These are phyloP conservation scores for Chaetoderma sp. DNA, from an alignment of 2,888 invertebrate species.

Conservation along the genomic window DNA sequence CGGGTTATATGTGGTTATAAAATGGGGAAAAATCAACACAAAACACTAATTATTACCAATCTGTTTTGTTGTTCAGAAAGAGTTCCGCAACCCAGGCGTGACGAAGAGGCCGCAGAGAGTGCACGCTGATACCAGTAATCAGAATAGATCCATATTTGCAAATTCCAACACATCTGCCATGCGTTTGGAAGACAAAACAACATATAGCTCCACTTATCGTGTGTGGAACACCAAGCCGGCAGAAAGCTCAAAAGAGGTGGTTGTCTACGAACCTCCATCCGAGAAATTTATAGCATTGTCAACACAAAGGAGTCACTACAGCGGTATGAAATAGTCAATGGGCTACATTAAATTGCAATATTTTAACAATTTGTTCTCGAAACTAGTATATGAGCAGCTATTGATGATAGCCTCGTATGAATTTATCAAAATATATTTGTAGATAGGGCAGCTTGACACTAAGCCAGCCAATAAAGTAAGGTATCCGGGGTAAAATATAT, in stretches of 20 bases:
- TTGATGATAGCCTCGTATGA: too few species aligned
- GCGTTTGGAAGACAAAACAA: neutral
- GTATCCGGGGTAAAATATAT: too few species aligned
- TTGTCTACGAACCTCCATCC: slow-evolving; percentile 14
- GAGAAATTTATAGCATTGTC: slow-evolving; percentile 14
- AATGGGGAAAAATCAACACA: too few species aligned
- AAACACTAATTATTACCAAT: too few species aligned
- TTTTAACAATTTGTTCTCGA: neutral
- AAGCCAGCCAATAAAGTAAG: too few species aligned
- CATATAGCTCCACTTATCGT: slow-evolving; percentile 1
- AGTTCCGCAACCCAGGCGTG: neutral
- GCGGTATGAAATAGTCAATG: slow-evolving; percentile 16
- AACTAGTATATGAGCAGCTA: too few species aligned
- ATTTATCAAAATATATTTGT: too few species aligned
- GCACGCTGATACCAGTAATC: neutral
- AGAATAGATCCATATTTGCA: too few species aligned
- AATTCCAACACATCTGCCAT: too few species aligned
- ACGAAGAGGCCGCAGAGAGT: neutral
- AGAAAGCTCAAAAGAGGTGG: slow-evolving; percentile 9
- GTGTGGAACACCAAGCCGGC: slow-evolving; percentile 8
- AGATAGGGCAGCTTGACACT: too few species aligned
- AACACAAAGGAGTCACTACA: slow-evolving; percentile 16
- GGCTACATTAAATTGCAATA: neutral
- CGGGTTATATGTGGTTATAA: too few species aligned
- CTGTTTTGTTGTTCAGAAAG: neutral